phyloP scores from a whole-genome alignment of 2,113 vertebrate species.

The Rhombomys opimus region DNA sequence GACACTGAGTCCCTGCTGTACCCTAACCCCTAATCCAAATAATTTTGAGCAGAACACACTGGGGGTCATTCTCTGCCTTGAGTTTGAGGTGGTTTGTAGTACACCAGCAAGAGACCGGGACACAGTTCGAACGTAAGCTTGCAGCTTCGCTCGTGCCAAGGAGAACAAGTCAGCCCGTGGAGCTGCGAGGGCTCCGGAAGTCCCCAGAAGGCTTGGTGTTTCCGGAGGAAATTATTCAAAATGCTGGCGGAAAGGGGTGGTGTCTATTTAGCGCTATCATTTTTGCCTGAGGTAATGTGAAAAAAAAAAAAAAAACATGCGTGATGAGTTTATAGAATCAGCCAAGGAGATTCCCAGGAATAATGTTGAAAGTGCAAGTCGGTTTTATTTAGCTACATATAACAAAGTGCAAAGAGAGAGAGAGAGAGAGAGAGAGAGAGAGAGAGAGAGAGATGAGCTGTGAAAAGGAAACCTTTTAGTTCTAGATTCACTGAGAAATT shows the following conservation, averaged over 20 bases:
- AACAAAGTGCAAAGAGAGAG: not conserved
- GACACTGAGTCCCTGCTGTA: not conserved
- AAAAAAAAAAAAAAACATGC: not conserved
- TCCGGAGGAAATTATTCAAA: not conserved
- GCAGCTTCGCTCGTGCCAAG: not conserved
- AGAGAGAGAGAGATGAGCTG: not conserved
- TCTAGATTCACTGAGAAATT: conserved; percentile 41
- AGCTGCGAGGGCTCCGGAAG: not conserved
- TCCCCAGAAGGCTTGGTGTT: not conserved
- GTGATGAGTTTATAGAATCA: not conserved
- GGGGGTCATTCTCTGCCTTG: not conserved
- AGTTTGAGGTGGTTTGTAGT: not conserved
- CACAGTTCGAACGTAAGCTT: not conserved
- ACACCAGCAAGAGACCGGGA: not conserved
- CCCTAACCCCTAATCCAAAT: not conserved
- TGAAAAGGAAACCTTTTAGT: not conserved
- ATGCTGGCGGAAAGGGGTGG: not conserved
- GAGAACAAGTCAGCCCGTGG: not conserved
- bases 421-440: not conserved
- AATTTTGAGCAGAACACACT: conserved; percentile 12
- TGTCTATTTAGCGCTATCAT: not conserved
- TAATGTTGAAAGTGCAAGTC: not conserved
- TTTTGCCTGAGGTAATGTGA: conserved; percentile 3
- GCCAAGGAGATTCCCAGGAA: conserved; percentile 40
- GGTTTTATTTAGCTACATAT: conserved; percentile 22